Base-by-base conservation (phyloP, 2,888 invertebrate species). In the Lasioglossum villosulum region DNA sequence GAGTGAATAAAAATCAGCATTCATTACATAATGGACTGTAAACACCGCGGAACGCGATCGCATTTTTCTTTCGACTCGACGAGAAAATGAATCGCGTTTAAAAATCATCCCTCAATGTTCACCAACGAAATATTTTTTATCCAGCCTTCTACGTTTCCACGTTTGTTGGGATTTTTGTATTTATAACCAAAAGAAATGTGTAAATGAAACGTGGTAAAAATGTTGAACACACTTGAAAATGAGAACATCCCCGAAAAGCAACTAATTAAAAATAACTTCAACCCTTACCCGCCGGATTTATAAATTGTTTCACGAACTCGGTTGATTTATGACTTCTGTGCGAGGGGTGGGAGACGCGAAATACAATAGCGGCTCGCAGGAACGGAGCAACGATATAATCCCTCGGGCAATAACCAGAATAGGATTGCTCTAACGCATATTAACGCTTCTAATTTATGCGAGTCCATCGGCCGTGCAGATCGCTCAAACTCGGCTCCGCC, bases 401-500 rank as follows among this genome's bases (percentile, higher is more conserved):
- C 82, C 91, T 75, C 78, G 84, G 74, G 84, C 80, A 87, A 82
- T 87, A 87, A 84, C 87, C 82, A 78, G 83, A 77, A 87, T 86
- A 81, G 86, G 78, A 91, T 89, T 86, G 84, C 76, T 81, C 84
- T 89, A 89, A 90, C 83, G 81, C 88, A 81, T 89, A 91, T 92
- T 91, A 91, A 92, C 90, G 90, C 87, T 86, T 89, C 87, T 92
- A 92, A 92, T 92, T 92, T 90, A 90, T 91, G 89, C 91, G 84
- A 87, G 86, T 81, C 83, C 83, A 88, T 90, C 86, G 87, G 80
- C 78, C 83, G 83, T 87, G 73, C 84, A 85, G 88, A 90, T 88
- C 85, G 86, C 80, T 87, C 82, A 86, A 86, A 79, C 82, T 74
- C 79, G 37, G 59, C 74, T 78, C 14, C 68, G 42, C 82, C 73